These are phyloP conservation scores for Acromyrmex heyeri DNA, from an alignment of 1,140 invertebrate species.

Conservation along the genomic window DNA sequence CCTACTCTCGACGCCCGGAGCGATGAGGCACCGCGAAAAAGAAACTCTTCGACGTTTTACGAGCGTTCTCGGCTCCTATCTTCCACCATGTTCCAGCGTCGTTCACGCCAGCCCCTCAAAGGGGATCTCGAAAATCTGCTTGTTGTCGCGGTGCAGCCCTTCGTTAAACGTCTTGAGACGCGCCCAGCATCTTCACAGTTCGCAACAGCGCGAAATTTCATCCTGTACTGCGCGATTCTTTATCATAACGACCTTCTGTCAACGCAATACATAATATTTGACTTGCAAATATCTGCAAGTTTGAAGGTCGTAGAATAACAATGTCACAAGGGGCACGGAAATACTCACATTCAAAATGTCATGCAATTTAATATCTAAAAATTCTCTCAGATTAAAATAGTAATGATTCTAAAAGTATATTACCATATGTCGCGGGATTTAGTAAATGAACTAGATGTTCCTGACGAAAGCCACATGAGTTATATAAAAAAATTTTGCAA, in stretches of 20 bases:
- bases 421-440: neutral
- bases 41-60: constrained; percentile 69
- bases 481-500: neutral
- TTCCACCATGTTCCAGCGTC: neutral
- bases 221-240: neutral
- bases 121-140: constrained; percentile 13
- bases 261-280: too few relatives aligned
- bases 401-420: neutral
- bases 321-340: neutral
- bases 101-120: constrained; percentile 48
- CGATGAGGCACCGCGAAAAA: constrained; percentile 74
- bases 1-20: constrained; percentile 68
- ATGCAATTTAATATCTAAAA: constrained; percentile 1
- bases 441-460: neutral
- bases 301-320: neutral
- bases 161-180: constrained; percentile 24
- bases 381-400: neutral
- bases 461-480: neutral
- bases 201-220: neutral
- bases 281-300: neutral
- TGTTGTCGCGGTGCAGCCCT: constrained; percentile 1
- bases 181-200: constrained; percentile 1
- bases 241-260: neutral
- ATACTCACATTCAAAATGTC: neutral
- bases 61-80: constrained; percentile 50